A percentile compares a stretch with the other conserved stretches of the same genome.
Evolutionary conservation across 1,140 invertebrate species (phyloP).

Genomic region (Lepidurus packardi): DNA sequence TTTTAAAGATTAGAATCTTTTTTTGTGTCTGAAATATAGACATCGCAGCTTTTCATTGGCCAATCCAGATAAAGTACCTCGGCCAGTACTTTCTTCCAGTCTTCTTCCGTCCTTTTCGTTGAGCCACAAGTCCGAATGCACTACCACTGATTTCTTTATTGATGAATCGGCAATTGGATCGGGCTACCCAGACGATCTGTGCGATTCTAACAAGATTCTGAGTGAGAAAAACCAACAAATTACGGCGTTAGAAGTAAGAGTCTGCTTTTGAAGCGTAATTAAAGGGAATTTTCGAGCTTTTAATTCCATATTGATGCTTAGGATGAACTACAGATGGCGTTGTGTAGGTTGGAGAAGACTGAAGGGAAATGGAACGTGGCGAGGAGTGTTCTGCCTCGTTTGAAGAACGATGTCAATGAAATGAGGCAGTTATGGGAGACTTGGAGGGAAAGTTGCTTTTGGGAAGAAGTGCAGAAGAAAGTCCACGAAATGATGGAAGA

Average conservation of each 20-base stretch:
- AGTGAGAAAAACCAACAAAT: background rate
- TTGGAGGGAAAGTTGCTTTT: background rate
- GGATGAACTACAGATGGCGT: background rate
- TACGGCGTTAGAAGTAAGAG: background rate
- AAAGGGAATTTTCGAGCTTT: too few relatives aligned
- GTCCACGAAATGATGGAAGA: background rate
- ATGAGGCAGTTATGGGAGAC: background rate
- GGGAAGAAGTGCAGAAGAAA: background rate
- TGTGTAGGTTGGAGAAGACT: background rate
- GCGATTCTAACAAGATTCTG: background rate
- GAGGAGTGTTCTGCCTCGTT: background rate
- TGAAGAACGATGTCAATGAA: background rate
- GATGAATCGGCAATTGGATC: slow-evolving; percentile 61
- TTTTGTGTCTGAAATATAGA: slow-evolving; percentile 44
- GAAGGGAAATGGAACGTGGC: background rate
- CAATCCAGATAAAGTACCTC: slow-evolving; percentile 40
- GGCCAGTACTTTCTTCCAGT: slow-evolving; percentile 40
- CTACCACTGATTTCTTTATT: slow-evolving; percentile 75
- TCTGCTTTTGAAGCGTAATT: too few relatives aligned
- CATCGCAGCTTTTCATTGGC: slow-evolving; percentile 41
- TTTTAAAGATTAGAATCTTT: background rate
- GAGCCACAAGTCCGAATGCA: slow-evolving; percentile 54
- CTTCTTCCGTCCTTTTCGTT: slow-evolving; percentile 44
- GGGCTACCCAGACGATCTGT: slow-evolving; percentile 40
- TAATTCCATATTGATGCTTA: background rate